These are phyloP conservation scores for Myiozetetes cayanensis DNA, from an alignment of 2,113 vertebrate species.

Conservation along the genomic window DNA sequence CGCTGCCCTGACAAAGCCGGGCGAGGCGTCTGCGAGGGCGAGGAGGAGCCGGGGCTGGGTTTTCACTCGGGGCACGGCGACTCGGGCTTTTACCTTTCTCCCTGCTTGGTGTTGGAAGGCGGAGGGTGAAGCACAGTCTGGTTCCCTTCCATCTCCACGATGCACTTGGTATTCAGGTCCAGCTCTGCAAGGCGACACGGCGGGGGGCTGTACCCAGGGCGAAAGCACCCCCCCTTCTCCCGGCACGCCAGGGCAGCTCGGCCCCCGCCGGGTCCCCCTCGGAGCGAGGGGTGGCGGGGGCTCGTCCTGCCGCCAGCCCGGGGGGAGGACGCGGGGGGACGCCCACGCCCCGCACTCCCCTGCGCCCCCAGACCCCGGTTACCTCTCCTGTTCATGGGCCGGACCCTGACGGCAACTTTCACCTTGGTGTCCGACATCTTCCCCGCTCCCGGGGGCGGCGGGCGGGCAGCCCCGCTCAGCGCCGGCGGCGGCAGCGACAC, in stretches of 20 bases:
- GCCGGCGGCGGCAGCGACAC: slow-evolving; percentile 17
- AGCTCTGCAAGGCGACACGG: slow-evolving; percentile 82
- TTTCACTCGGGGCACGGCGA: neutral
- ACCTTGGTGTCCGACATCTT: slow-evolving; percentile 98
- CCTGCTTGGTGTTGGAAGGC: slow-evolving; percentile 86
- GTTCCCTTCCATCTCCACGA: slow-evolving; percentile 98
- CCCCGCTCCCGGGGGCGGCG: neutral
- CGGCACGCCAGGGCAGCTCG: neutral
- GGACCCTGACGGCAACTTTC: slow-evolving; percentile 96
- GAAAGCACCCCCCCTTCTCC: neutral
- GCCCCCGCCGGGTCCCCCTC: neutral
- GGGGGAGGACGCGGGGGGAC: neutral
- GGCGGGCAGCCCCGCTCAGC: slow-evolving; percentile 23
- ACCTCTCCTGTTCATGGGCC: slow-evolving; percentile 97
- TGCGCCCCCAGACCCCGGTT: slow-evolving; percentile 30
- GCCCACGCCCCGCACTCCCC: neutral
- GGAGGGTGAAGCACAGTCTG: slow-evolving; percentile 94
- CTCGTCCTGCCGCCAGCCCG: neutral
- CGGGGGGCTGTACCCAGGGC: neutral
- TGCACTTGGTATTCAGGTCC: slow-evolving; percentile 96
- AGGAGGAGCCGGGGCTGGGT: neutral
- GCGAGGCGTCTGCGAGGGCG: neutral
- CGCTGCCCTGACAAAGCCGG: neutral
- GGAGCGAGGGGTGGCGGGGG: neutral
- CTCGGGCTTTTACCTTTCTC: slow-evolving; percentile 74